Conservation (phyloP, 2,797 vertebrate species). For the Lacerta agilis region DNA sequence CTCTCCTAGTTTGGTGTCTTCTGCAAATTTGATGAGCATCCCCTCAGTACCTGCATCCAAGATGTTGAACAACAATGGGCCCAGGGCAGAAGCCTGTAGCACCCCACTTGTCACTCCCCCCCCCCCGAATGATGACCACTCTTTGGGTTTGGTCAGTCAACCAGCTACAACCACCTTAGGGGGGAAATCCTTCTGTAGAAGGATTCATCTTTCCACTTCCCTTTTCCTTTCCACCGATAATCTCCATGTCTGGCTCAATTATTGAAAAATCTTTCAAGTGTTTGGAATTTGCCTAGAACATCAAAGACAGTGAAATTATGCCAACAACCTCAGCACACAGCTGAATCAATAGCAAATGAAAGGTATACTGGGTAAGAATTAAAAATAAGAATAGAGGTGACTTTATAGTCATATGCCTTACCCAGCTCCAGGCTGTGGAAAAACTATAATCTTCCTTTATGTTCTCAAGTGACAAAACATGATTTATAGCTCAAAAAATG, state of each 20-base stretch:
- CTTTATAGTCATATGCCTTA: conserved; percentile 35
- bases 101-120: no score
- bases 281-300: conserved; percentile 41
- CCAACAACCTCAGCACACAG: conserved; percentile 49
- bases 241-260: conserved; percentile 30
- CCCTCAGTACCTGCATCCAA: no score
- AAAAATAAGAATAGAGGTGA: conserved; percentile 67
- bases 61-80: no score
- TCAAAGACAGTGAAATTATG: conserved; percentile 53
- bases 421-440: conserved; percentile 35
- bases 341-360: conserved; percentile 67
- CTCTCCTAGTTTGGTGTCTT: no score
- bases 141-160: no score
- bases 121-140: no score
- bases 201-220: background rate
- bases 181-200: background rate
- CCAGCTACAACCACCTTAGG: background rate
- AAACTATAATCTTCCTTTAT: conserved; percentile 56
- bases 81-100: no score
- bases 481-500: conserved; percentile 56
- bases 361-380: conserved; percentile 59
- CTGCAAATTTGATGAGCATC: no score
- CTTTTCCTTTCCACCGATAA: background rate
- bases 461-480: conserved; percentile 53
- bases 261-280: conserved; percentile 46